phyloP scores from a whole-genome alignment of 2,888 invertebrate genomes.

The Tuberolachnus salignus region DNA sequence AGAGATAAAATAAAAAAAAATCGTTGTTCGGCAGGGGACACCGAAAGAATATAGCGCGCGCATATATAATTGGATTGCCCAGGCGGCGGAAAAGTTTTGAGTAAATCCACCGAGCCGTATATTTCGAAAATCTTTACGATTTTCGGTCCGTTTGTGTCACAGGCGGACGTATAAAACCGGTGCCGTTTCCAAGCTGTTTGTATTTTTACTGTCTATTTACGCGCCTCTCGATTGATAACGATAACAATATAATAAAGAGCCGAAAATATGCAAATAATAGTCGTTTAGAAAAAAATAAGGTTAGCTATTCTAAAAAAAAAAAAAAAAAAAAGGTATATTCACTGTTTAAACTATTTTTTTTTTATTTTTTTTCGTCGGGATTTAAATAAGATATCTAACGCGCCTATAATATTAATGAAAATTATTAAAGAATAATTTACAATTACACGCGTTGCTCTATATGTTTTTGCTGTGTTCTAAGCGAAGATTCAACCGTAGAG shows the following conservation, averaged over 20 bases:
- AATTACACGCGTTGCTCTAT: too few species aligned
- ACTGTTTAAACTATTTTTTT: too few species aligned
- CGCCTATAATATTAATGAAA: too few species aligned
- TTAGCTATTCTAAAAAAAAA: too few species aligned
- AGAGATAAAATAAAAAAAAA: not conserved
- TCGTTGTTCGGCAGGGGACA: not conserved
- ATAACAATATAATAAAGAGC: not conserved
- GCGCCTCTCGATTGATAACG: not conserved
- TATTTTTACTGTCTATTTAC: not conserved
- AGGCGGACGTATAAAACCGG: not conserved
- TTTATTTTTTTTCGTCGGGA: too few species aligned
- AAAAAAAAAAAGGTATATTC: too few species aligned
- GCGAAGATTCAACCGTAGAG: too few species aligned
- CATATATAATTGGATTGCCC: constrained; percentile 33
- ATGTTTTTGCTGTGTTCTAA: too few species aligned
- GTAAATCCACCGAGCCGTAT: constrained; percentile 23
- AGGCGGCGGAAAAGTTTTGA: constrained; percentile 24
- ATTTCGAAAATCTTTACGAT: constrained; percentile 17
- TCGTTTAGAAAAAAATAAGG: too few species aligned
- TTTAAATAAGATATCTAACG: too few species aligned
- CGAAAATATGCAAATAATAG: not conserved
- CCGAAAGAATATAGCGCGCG: not conserved
- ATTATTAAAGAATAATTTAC: too few species aligned
- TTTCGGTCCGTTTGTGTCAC: constrained; percentile 19
- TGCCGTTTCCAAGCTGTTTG: constrained; percentile 23